Base-by-base conservation (phyloP, 1,140 invertebrate species). In the Hyposmocoma kahamanoa region DNA sequence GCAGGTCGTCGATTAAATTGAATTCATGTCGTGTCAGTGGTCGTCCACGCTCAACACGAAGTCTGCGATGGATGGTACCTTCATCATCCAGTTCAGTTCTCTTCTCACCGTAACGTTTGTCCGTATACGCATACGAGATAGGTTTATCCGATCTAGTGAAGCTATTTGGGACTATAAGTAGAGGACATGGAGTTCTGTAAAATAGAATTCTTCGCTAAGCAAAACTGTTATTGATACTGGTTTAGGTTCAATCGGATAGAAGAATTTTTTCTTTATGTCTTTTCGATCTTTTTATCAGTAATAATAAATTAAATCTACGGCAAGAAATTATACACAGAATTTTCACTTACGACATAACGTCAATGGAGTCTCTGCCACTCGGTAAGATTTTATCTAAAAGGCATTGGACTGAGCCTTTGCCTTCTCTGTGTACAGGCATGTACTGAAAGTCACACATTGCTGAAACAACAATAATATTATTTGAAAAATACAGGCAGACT, bases 371-470 rank as follows among this genome's bases (percentile, higher is more conserved):
- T 22, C 92, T 63, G 28, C 89, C 88, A 2, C 76, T 78, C 4
- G 94, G 92, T 56, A 93, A 77, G 32, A 96, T 84, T 32, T 89
- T 84, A 18, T 93, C 88, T 58, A 93, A 90, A 11, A 93, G 87
- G 64, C 88, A 92, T 50, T 90, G 86, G 30, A 86, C 59, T 56
- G 46, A 78, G 58, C 58, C 81, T 67, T 56, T 74, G 64, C 63
- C 79, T 63, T 47, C 72, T 72, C 46, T 79, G 69, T 34, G 83
- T 71, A 96, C 87, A 18, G 97, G 95, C 34, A 98, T 76, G 80
- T 93, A 98, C 86, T 98, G 96, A 80, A 96, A 98, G 83, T 98
- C 97, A 80, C 91, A 93, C 50, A 97, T 82, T 67, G 89, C 95
- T 96, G 62, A 58, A 90, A 73, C 47, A 60, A 58, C 56, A n/a